Evolutionary conservation across 1,140 invertebrate genomes (phyloP).

Genomic region (Vanessa atalanta): DNA sequence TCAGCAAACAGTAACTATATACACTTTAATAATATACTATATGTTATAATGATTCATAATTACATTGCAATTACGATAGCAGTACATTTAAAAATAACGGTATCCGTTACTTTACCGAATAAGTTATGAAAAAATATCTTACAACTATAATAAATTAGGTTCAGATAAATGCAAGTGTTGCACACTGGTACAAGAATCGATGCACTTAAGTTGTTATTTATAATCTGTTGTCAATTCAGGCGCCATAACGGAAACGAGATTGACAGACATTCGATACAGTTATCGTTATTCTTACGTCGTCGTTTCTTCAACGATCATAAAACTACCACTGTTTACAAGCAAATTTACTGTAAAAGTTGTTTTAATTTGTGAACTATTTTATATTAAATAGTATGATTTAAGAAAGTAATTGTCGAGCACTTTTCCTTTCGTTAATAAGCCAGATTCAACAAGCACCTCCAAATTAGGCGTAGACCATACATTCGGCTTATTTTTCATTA

Average conservation of each 20-base stretch:
- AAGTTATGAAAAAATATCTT: not conserved
- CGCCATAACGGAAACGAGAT: not conserved
- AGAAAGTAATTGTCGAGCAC: conserved; percentile 15
- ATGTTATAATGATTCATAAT: no score
- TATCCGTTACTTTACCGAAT: no score
- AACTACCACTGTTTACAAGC: conserved; percentile 19
- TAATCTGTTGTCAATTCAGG: conserved; percentile 4
- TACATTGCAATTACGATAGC: no score
- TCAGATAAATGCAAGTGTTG: not conserved
- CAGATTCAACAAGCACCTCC: conserved; percentile 8
- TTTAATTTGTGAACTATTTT: not conserved
- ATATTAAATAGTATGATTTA: conserved; percentile 6
- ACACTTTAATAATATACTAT: no score
- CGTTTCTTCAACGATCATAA: not conserved
- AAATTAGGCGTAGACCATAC: not conserved
- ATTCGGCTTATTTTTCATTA: not conserved
- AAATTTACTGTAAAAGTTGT: conserved; percentile 25
- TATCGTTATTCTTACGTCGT: not conserved
- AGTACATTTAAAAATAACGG: no score
- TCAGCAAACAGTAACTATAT: no score
- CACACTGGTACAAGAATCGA: not conserved
- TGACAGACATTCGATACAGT: not conserved
- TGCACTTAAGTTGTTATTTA: conserved; percentile 3
- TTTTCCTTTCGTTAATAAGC: conserved; percentile 19
- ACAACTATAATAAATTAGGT: not conserved